Evolutionary conservation across 2,888 invertebrate genomes (phyloP), one percentile per base, ranked within the genome.

Genomic region (Pheosia tremula): DNA sequence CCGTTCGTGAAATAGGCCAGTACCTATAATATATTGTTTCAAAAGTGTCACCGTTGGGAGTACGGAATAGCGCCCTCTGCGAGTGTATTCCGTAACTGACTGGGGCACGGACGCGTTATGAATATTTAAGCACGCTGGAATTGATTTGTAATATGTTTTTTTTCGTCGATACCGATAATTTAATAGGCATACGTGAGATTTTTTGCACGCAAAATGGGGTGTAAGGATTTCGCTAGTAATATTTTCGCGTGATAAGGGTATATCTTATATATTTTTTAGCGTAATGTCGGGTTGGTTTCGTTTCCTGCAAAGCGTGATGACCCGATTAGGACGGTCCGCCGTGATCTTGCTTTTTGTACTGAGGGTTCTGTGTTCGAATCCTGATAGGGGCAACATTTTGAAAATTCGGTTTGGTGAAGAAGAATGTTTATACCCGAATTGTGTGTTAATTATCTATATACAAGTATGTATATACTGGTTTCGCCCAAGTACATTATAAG

Each of bases 81-180:
- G 49, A 67, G 67, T 72, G 64, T 53, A 37, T 53, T 53, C 24
- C 53, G 53, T 53, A 10, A 53, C 64, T 64, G 66, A 76, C 75
- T 67, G 69, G 63, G 61, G 53, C 61, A 49, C 3, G 54, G 5
- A 53, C 73, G 75, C 69, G 77, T n/a, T 4, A 52, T n/a, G 77
- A 71, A 77, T 77, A 67, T 59, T 64, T 43, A 59, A 75, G 60
- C 60, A 54, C 13, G 60, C 55, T 47, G 56, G 62, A 77, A 77
- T 77, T 77, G 76, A 77, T 77, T 75, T 74, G 72, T 68, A 77
- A 72, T 76, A 77, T 69, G 68, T 73, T 69, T 71, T 68, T 68
- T 69, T 47, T 64, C 63, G 62, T 58, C 62, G 65, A 66, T 69
- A 70, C 66, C 74, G 68, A 75, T 75, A 75, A 75, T 76, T 75